Base-by-base conservation (phyloP, 1,140 invertebrate species). In the Pissodes strobi region DNA sequence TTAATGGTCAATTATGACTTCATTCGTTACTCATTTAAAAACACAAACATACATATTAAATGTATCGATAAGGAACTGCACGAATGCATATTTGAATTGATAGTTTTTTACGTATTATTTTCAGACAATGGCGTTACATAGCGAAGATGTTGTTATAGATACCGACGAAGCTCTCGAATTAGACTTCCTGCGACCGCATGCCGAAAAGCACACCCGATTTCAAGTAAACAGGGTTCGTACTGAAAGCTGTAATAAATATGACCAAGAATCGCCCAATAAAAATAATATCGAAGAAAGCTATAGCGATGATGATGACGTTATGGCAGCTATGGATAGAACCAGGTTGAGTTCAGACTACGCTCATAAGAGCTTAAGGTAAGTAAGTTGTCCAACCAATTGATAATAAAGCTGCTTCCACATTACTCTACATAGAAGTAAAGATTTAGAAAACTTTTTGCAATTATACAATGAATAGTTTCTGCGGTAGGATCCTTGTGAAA, bases 301-400 rank as follows among this genome's bases (percentile, higher is more conserved):
- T 9, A 70, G 74, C 17, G 73, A 73, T 25, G 71, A 74, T 19
- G 71, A 74, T 25, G 69, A 72, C 56, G 30, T 69, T 21, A 51
- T 70, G 46, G 37, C 57, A 3, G 60, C 66, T 27, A 75, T 65
- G 2, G 75, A 76, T 43, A 71, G 68, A 57, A 76, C 73, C 79
- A 66, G 84, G 83, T 64, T 78, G 12, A 84, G 83, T 59, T 85
- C 2, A 12, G 80, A 87, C 74, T 90, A 92, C 82, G 84, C 84
- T 19, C 92, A 92, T 19, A 92, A 92, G 77, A 93, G 90, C 76
- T 92, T 87, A 78, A 83, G 85, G 86, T 87, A 27, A n/a, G n/a
- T n/a, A n/a, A n/a, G n/a, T n/a, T n/a, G n/a, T n/a, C n/a, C n/a
- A n/a, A n/a, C n/a, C n/a, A n/a, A n/a, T n/a, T n/a, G n/a, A n/a